A percentile compares a stretch with the other conserved stretches of the same genome.
These are phyloP conservation scores for Uria aalge DNA, from an alignment of 2,113 vertebrate genomes.

Conservation along the genomic window DNA sequence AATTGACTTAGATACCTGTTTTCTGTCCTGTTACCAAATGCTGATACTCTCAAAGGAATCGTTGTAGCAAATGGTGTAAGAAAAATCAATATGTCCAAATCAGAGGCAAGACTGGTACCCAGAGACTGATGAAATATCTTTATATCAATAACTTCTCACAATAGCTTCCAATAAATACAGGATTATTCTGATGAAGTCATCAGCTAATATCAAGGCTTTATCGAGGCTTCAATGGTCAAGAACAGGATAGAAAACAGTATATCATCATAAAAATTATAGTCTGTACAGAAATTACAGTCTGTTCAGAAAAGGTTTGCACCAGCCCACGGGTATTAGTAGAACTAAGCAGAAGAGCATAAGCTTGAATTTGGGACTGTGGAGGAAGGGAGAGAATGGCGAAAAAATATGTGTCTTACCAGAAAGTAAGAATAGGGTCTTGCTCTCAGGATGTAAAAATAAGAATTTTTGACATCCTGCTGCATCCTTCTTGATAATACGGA, in stretches of 20 bases:
- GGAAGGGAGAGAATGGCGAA: background rate
- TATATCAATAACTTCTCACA: background rate
- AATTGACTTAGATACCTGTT: background rate
- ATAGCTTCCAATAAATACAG: background rate
- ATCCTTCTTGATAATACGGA: background rate
- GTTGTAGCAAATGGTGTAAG: background rate
- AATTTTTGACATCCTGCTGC: background rate
- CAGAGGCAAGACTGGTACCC: background rate
- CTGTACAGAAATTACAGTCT: background rate
- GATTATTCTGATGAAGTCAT: background rate
- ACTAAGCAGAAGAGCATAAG: background rate
- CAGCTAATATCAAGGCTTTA: background rate
- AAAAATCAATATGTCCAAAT: background rate
- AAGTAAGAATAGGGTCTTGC: background rate
- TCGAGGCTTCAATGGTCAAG: background rate
- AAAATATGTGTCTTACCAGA: background rate
- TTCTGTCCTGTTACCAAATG: background rate
- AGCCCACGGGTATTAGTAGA: background rate
- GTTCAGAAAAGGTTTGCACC: background rate
- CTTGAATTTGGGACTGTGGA: background rate
- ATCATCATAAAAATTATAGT: background rate
- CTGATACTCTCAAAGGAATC: background rate
- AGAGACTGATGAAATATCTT: background rate
- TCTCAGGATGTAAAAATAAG: background rate
- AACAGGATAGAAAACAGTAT: background rate